Conservation (phyloP, 2,888 invertebrate species). For the Dasypolia templi region DNA sequence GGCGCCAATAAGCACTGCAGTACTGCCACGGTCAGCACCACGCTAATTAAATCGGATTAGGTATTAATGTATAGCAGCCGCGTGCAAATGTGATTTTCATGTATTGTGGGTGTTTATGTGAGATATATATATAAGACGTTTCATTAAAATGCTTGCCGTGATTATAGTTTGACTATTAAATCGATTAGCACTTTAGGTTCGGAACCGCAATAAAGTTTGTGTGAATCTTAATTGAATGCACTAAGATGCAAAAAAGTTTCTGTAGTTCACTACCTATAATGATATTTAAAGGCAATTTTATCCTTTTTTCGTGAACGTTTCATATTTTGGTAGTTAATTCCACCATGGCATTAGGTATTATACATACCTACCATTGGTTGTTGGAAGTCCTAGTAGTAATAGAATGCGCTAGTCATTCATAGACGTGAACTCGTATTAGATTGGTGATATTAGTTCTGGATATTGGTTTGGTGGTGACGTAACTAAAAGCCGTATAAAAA, state of each 20-base stretch:
- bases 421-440: constrained; percentile 1
- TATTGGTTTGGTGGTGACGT: neutral
- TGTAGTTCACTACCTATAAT: too few species aligned
- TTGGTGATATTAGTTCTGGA: neutral
- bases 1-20: constrained; percentile 56
- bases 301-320: neutral
- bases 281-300: neutral
- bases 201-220: constrained; percentile 12
- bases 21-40: constrained; percentile 57
- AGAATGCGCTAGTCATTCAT: neutral
- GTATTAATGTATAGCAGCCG: constrained; percentile 36
- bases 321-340: neutral
- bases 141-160: constrained; percentile 30
- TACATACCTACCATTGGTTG: neutral
- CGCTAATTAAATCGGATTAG: constrained; percentile 49
- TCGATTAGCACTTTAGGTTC: constrained; percentile 19
- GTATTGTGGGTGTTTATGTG: constrained; percentile 39
- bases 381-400: neutral
- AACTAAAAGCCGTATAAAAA: constrained; percentile 4
- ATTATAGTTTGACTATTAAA: constrained; percentile 20
- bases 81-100: constrained; percentile 53
- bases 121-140: constrained; percentile 8
- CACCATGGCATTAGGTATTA: neutral
- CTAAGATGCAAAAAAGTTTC: neutral
- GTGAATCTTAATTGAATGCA: constrained; percentile 4